Evolutionary conservation across 2,888 invertebrate species (phyloP).

Genomic region (Nomada hirtipes): DNA sequence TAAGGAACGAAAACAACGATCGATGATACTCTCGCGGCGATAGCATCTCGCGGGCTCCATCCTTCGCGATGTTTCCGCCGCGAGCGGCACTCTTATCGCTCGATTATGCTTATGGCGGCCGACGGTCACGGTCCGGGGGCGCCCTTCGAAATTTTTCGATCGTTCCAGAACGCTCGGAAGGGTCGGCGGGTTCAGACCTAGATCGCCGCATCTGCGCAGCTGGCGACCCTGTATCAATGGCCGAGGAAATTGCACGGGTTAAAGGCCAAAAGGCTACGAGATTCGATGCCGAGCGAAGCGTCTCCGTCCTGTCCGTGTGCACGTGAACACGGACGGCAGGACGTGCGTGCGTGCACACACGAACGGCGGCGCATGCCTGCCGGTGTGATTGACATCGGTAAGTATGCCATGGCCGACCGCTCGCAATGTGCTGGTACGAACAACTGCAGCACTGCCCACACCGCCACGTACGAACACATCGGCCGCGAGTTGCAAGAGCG

Average conservation of each 20-base stretch:
- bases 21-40: not conserved
- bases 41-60: not conserved
- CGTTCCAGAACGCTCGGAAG: not conserved
- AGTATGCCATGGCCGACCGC: conserved; percentile 84
- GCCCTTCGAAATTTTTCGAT: conserved; percentile 4
- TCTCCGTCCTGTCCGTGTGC: conserved; percentile 33
- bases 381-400: conserved; percentile 84
- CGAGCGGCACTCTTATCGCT: not conserved
- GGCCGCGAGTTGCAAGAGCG: conserved; percentile 49
- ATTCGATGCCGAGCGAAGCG: conserved; percentile 54
- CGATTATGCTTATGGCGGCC: not conserved
- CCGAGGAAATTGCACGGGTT: conserved; percentile 70
- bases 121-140: conserved; percentile 34
- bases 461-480: conserved; percentile 72
- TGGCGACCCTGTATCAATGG: conserved; percentile 65
- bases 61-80: not conserved
- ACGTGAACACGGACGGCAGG: not conserved
- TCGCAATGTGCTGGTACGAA: conserved; percentile 80
- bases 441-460: conserved; percentile 79
- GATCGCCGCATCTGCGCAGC: conserved; percentile 51
- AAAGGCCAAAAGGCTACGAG: conserved; percentile 67
- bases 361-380: conserved; percentile 77
- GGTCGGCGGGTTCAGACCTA: conserved; percentile 62
- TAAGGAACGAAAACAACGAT: conserved; percentile 8
- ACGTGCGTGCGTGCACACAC: conserved; percentile 34